Conservation (phyloP, 2,113 vertebrate genomes). For the Peromyscus maniculatus region DNA sequence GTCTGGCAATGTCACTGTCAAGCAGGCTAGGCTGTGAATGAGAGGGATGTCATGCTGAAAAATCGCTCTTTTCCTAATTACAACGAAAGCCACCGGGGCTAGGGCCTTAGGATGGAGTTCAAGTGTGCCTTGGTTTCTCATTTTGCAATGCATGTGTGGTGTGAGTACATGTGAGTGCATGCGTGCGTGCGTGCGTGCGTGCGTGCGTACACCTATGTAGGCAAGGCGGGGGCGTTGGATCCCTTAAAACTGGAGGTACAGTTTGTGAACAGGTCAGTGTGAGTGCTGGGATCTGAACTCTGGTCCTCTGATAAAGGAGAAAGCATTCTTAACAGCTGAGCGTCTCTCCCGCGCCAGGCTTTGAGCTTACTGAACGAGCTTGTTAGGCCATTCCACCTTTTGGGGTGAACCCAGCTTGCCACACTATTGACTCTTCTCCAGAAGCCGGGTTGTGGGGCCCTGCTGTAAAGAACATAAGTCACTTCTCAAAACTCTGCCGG, state of each 20-base stretch:
- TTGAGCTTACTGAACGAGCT: background rate
- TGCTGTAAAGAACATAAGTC: background rate
- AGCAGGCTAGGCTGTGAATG: background rate
- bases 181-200: background rate
- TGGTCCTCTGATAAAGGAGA: background rate
- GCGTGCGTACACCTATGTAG: background rate
- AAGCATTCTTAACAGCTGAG: background rate
- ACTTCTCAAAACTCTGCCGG: background rate
- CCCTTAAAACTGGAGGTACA: background rate
- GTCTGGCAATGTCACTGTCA: background rate
- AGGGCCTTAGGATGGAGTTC: background rate
- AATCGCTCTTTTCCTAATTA: background rate
- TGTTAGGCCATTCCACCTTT: background rate
- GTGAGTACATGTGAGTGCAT: background rate
- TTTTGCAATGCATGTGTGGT: background rate
- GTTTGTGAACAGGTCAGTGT: background rate
- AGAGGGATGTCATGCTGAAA: background rate
- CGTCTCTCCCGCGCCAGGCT: background rate
- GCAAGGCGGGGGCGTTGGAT: background rate
- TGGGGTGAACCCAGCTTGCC: background rate
- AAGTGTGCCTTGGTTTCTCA: background rate
- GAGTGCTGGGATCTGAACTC: background rate
- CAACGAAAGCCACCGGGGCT: background rate
- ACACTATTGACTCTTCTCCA: background rate
- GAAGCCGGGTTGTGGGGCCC: background rate